Percentiles rank a stretch among this genome's conserved stretches.
Evolutionary conservation across 1,140 invertebrate species (phyloP).

Genomic region (Teleogryllus occipitalis): DNA sequence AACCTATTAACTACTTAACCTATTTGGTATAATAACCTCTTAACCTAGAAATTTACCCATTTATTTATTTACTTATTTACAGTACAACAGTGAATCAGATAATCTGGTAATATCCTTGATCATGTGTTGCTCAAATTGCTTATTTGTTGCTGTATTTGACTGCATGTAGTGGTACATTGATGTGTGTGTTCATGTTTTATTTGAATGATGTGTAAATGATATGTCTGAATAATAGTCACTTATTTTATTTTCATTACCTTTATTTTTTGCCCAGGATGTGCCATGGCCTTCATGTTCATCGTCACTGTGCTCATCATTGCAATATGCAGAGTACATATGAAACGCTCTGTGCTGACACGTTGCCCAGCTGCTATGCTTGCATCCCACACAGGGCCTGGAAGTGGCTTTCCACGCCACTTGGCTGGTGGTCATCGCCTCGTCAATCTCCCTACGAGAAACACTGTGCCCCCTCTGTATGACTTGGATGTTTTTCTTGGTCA

Average conservation of each 20-base stretch:
- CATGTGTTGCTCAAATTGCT: too few species aligned
- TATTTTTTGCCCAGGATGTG: conserved; percentile 32
- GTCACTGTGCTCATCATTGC: conserved; percentile 39
- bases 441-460: neutral
- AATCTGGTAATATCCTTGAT: too few species aligned
- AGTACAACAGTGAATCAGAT: too few species aligned
- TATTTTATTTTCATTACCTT: conserved; percentile 11
- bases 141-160: too few species aligned
- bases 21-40: too few species aligned
- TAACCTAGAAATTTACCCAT: too few species aligned
- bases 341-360: conserved; percentile 31
- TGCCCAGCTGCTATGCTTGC: conserved; percentile 23
- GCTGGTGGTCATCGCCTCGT: neutral
- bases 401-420: neutral
- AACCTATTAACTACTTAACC: too few species aligned
- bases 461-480: conserved; percentile 27
- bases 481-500: conserved; percentile 29
- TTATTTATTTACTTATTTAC: too few species aligned
- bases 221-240: neutral
- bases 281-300: conserved; percentile 40
- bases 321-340: conserved; percentile 39
- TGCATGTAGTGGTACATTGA: too few species aligned
- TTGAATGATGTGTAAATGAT: neutral
- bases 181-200: too few species aligned
- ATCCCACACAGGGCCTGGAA: neutral